Percentiles rank a stretch among this genome's conserved stretches.
Evolutionary conservation across 23 tunicate genomes (phyloP).

Genomic region (Trididemnum nubilum): DNA sequence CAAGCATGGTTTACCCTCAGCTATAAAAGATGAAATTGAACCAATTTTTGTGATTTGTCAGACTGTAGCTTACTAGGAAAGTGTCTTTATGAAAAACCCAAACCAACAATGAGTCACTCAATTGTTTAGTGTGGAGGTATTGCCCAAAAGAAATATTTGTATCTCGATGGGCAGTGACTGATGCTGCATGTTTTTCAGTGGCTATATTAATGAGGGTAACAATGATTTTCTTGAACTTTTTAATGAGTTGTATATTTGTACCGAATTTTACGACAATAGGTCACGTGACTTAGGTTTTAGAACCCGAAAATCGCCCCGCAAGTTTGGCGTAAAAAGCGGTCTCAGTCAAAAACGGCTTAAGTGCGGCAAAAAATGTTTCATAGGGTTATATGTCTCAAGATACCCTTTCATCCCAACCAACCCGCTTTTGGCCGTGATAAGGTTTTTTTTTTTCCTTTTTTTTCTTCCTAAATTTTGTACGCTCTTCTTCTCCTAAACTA

Average conservation of each 20-base stretch:
- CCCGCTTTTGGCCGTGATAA: no score
- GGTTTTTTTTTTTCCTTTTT: no score
- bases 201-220: constrained; percentile 1
- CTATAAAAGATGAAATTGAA: not conserved
- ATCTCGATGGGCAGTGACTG: not conserved
- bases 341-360: no score
- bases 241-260: not conserved
- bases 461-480: no score
- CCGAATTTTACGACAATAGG: no score
- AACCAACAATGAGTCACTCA: not conserved
- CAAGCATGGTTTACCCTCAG: not conserved
- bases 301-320: no score
- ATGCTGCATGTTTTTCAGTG: not conserved
- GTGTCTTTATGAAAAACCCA: not conserved
- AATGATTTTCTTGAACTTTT: constrained; percentile 1
- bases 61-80: not conserved
- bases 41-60: not conserved
- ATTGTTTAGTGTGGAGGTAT: not conserved
- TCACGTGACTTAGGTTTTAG: no score
- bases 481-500: no score
- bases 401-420: no score
- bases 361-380: no score
- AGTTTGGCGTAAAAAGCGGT: no score
- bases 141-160: not conserved
- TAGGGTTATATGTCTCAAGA: no score